phyloP scores from a whole-genome alignment of 2,888 invertebrate genomes.

The Mythimna ferrago region DNA sequence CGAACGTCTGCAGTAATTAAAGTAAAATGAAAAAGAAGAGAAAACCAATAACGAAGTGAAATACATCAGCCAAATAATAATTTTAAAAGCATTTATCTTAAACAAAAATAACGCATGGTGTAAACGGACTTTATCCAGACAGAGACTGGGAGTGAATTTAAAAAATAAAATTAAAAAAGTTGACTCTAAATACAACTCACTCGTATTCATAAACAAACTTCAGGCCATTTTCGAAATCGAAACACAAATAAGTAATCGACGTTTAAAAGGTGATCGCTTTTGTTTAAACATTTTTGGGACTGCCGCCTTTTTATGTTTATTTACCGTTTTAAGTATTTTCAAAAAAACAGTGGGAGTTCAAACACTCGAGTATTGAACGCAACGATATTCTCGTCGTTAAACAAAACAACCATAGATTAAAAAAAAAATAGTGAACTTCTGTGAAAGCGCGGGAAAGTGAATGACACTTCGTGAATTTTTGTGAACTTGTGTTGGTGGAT shows the following conservation, averaged over 20 bases:
- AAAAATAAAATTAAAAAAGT: conserved; percentile 61
- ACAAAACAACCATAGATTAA: conserved; percentile 12
- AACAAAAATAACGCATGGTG: conserved; percentile 61
- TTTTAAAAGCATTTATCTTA: conserved; percentile 61
- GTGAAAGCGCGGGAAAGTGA: conserved; percentile 48
- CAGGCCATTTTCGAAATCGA: conserved; percentile 77
- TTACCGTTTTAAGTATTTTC: conserved; percentile 75
- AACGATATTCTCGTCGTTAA: conserved; percentile 27
- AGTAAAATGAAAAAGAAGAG: conserved; percentile 89
- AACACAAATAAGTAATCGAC: conserved; percentile 86
- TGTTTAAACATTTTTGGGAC: conserved; percentile 85
- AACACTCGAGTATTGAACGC: conserved; percentile 55
- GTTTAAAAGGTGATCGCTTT: conserved; percentile 83
- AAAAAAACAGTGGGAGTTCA: conserved; percentile 71
- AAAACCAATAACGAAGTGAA: conserved; percentile 74
- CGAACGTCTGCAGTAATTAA: conserved; percentile 39
- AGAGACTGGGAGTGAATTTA: conserved; percentile 78
- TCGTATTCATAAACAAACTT: conserved; percentile 71
- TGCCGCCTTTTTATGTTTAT: conserved; percentile 82
- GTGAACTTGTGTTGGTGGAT: conserved; percentile 29
- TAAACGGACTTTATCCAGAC: conserved; percentile 75
- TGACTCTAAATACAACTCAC: conserved; percentile 68
- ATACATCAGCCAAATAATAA: conserved; percentile 34
- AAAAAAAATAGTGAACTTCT: conserved; percentile 13
- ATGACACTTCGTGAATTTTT: conserved; percentile 30